Conservation (phyloP, 2,888 invertebrate species). For the Siphlonurus alternatus region DNA sequence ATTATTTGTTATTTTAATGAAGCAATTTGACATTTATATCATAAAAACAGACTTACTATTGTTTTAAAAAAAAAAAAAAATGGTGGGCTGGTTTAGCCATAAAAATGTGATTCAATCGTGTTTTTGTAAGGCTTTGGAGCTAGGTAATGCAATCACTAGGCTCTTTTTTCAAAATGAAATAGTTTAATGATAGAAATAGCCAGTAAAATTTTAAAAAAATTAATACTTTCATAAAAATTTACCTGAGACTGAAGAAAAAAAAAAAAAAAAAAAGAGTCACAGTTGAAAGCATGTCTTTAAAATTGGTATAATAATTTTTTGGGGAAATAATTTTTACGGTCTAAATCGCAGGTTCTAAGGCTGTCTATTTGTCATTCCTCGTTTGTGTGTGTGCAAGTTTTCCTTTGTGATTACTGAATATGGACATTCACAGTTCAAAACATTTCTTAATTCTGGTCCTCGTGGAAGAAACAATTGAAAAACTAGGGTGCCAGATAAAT, state of each 20-base stretch:
- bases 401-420: background rate
- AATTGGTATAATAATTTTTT: background rate
- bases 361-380: background rate
- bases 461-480: background rate
- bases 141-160: background rate
- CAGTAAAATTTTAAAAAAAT: background rate
- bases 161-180: background rate
- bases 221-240: background rate
- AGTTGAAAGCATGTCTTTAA: background rate
- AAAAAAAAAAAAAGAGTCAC: background rate
- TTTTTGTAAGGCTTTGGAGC: background rate
- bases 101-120: background rate
- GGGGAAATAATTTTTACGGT: too few relatives aligned
- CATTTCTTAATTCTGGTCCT: background rate
- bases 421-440: background rate
- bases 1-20: too few relatives aligned
- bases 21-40: too few relatives aligned
- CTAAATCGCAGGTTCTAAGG: background rate
- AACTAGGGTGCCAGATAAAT: background rate
- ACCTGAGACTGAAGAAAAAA: background rate
- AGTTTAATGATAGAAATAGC: background rate
- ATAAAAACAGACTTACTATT: too few relatives aligned
- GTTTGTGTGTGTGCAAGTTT: background rate
- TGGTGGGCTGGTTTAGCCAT: background rate
- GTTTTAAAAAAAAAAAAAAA: background rate